Conservation (phyloP, 2,888 invertebrate species). For the Drosophila quinaria region DNA sequence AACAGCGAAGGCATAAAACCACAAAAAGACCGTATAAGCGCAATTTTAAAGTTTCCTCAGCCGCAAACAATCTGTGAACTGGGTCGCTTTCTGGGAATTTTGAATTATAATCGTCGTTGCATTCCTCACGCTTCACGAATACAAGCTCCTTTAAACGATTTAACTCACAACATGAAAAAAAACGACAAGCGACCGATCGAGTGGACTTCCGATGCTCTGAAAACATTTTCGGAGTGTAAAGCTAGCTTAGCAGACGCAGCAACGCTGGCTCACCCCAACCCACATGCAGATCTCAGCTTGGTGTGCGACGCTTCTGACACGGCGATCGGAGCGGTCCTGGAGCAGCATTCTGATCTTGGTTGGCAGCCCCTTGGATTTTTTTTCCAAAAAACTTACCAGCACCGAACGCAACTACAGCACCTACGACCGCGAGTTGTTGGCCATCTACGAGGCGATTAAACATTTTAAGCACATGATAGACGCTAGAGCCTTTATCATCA, state of each 20-base stretch:
- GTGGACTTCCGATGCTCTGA: background rate
- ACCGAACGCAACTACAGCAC: constrained; percentile 2
- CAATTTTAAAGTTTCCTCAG: background rate
- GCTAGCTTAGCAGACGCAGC: constrained; percentile 1
- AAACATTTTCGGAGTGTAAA: background rate
- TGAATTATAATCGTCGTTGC: background rate
- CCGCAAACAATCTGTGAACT: background rate
- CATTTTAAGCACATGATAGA: constrained; percentile 19
- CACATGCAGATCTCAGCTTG: background rate
- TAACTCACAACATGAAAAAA: background rate
- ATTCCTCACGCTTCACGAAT: constrained; percentile 4
- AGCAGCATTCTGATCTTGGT: background rate
- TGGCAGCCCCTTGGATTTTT: constrained; percentile 3
- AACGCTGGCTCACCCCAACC: background rate
- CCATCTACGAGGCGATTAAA: constrained; percentile 12
- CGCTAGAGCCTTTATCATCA: constrained; percentile 6
- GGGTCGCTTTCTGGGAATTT: background rate
- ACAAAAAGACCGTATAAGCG: background rate
- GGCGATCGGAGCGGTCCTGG: too few species aligned
- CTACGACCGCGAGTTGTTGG: constrained; percentile 16
- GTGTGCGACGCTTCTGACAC: background rate
- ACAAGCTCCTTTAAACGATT: background rate
- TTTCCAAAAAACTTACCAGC: background rate
- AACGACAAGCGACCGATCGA: constrained; percentile 5
- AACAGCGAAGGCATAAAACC: background rate